Percentiles rank a stretch among this genome's conserved stretches.
Evolutionary conservation across 1,140 invertebrate species (phyloP).

Genomic region (Drosophila repleta): DNA sequence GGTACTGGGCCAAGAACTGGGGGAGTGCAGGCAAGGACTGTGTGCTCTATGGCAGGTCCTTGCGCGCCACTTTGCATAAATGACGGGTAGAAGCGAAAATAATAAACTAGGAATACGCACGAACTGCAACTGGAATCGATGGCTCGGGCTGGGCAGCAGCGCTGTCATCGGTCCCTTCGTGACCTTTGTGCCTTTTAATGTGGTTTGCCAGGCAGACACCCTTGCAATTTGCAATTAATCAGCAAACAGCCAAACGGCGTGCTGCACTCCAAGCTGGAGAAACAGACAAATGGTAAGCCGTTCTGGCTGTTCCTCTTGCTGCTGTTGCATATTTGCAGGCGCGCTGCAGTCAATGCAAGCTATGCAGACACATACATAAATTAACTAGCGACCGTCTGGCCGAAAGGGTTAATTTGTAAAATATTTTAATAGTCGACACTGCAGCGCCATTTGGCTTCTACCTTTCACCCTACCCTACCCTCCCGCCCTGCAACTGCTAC

Average conservation of each 20-base stretch:
- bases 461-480: neutral
- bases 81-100: slow-evolving; percentile 64
- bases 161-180: slow-evolving; percentile 50
- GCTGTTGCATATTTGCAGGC: slow-evolving; percentile 47
- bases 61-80: slow-evolving; percentile 77
- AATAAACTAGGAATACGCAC: slow-evolving; percentile 79
- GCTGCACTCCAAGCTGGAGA: slow-evolving; percentile 44
- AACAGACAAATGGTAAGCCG: slow-evolving; percentile 18
- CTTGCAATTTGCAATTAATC: slow-evolving; percentile 80
- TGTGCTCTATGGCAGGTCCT: slow-evolving; percentile 23
- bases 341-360: slow-evolving; percentile 40
- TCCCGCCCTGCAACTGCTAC: slow-evolving; percentile 14
- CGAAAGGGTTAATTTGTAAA: slow-evolving; percentile 73
- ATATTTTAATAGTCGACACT: slow-evolving; percentile 70
- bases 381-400: slow-evolving; percentile 51
- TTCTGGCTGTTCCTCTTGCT: slow-evolving; percentile 3
- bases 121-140: slow-evolving; percentile 55
- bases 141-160: slow-evolving; percentile 24
- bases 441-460: slow-evolving; percentile 30
- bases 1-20: slow-evolving; percentile 18
- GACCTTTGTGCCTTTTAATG: slow-evolving; percentile 79
- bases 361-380: slow-evolving; percentile 57
- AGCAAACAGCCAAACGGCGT: slow-evolving; percentile 54
- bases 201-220: slow-evolving; percentile 75
- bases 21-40: neutral